Percentiles rank a stretch among this genome's conserved stretches.
Evolutionary conservation across 2,888 invertebrate species (phyloP).

Genomic region (Meghimatium bilineatum): DNA sequence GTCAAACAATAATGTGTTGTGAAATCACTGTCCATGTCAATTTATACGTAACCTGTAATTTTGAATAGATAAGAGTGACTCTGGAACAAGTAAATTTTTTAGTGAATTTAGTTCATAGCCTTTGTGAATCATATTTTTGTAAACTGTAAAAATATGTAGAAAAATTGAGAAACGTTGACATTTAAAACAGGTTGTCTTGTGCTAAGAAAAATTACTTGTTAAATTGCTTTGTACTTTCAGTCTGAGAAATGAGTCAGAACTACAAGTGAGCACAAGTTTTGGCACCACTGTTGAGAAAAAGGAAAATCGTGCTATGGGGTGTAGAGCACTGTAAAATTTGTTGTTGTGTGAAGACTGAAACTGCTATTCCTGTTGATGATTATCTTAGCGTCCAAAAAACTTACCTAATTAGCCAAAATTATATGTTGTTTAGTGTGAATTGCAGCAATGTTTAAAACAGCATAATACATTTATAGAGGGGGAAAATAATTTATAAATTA

Average conservation of each 20-base stretch:
- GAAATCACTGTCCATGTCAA: too few species aligned
- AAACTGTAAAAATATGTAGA: not conserved
- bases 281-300: conserved; percentile 20
- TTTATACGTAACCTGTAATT: too few species aligned
- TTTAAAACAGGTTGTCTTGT: not conserved
- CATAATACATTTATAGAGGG: too few species aligned
- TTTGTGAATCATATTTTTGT: not conserved
- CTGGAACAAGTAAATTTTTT: too few species aligned
- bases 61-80: too few species aligned
- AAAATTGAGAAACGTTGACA: not conserved
- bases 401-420: not conserved
- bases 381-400: not conserved
- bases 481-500: too few species aligned
- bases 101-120: not conserved
- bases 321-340: conserved; percentile 7
- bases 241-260: conserved; percentile 27
- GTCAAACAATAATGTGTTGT: too few species aligned
- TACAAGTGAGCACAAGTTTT: conserved; percentile 17
- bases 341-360: not conserved
- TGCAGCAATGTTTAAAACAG: too few species aligned
- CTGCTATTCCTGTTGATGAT: not conserved
- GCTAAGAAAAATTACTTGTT: conserved; percentile 10
- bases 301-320: conserved; percentile 8
- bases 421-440: too few species aligned
- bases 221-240: conserved; percentile 36